Base-by-base conservation (phyloP, 2,797 vertebrate species). In the Typhlichthys subterraneus region DNA sequence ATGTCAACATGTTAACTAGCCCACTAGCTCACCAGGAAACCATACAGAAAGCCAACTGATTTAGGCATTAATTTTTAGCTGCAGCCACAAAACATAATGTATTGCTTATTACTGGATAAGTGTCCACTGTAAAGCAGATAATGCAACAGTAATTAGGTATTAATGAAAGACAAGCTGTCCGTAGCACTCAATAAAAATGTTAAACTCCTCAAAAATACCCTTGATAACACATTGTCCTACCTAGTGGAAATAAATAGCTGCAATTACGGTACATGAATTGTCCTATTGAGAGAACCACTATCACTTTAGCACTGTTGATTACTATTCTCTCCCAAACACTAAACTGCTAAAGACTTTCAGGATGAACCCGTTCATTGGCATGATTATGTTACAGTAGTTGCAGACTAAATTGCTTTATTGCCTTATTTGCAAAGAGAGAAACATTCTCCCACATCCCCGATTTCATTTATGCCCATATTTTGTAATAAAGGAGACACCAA, bases 401-500 rank as follows among this genome's bases (percentile, higher is more conserved):
- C 38, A 42, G 38, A 42, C 38, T 9, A 42, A 42, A 42, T 42
- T 9, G 9, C 7, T 42, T 42, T 42, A 42, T 42, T 42, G 9
- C 38, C 38, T 42, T 42, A 42, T 8, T 42, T 64, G 53, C 14
- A 53, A 17, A 59, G 45, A 29, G 23, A 56, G n/a, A 42, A 56
- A 14, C 12, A 56, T 2, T 42, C 52, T 53, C 12, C 23, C 11
- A 9, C 11, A 48, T 54, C 33, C 63, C 53, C 58, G 52, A 75
- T 77, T 69, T 56, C 6, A 70, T 68, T 75, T 59, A 58, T 58
- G 57, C 72, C 53, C 56, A 78, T 72, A 74, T 70, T 64, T 58
- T 51, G 23, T 76, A 77, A 83, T 73, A 80, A 80, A 85, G 63
- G 54, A 64, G 15, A 23, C 31, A 13, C 12, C 72, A 58, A 79